Conservation (phyloP, 2,113 vertebrate species). For the Zosterops borbonicus region DNA sequence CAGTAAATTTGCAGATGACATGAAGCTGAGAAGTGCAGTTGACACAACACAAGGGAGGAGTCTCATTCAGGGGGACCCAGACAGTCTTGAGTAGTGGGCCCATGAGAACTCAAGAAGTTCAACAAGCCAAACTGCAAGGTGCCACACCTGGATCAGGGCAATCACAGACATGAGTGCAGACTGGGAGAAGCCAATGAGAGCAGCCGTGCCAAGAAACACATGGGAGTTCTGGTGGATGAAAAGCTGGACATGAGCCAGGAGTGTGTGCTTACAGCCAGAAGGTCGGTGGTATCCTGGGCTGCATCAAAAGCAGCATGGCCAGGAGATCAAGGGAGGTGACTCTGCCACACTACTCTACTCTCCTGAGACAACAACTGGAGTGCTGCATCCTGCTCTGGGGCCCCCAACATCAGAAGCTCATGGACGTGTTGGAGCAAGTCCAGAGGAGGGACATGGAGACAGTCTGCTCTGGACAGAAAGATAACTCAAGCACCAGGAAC, state of each 20-base stretch:
- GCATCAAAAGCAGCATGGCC: background rate
- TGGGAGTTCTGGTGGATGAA: background rate
- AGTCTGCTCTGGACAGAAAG: background rate
- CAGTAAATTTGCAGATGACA: background rate
- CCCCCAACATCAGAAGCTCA: background rate
- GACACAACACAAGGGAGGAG: background rate
- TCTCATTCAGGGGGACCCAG: rapidly evolving
- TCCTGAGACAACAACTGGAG: background rate
- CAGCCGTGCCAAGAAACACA: background rate
- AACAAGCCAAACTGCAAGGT: background rate
- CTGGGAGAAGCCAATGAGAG: background rate
- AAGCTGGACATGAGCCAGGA: background rate
- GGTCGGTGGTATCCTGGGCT: background rate
- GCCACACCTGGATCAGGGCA: background rate
- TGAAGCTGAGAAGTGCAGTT: background rate
- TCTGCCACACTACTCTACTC: rapidly evolving
- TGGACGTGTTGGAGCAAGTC: background rate
- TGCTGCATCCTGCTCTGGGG: background rate
- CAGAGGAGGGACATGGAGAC: background rate
- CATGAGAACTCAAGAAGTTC: background rate
- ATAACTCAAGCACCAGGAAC: background rate
- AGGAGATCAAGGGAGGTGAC: background rate
- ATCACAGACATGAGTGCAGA: background rate
- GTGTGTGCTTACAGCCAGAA: background rate
- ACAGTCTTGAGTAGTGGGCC: background rate